Evolutionary conservation across 2,888 invertebrate species (phyloP), one percentile per base, ranked within the genome.

Genomic region (Thysanoteuthis rhombus): DNA sequence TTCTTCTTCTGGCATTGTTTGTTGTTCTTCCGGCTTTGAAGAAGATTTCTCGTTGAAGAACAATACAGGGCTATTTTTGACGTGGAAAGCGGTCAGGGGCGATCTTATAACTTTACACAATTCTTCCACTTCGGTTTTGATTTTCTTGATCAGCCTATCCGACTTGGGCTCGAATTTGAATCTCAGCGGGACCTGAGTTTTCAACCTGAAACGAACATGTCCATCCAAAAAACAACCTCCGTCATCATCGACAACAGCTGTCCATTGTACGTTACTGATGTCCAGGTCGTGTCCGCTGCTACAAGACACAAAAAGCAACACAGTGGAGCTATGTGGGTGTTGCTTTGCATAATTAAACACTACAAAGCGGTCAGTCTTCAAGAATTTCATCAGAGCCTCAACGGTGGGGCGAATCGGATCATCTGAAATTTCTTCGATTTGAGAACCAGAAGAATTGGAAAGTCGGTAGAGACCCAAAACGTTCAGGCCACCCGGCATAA

Each of bases 161-260:
- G 92, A 92, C 92, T 92, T 92, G 28, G 92, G 92, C 32, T 92
- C 92, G 92, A 38, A 92, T n/a, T 92, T 92, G 45, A 92, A 92
- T n/a, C 42, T 92, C 28, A 92, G 45, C 40, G 92, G 92, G 10
- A 92, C n/a, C 40, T 28, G 39, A 45, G 42, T 92, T 92, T 92
- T 92, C 28, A 92, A 45, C n/a, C 92, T 92, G 19, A 92, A 92
- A 28, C 92, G 92, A 92, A 92, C 42, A 40, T 92, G 92, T 92
- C 45, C 92, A 39, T 92, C 92, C 10, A 45, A 45, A n/a, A 92
- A 45, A 16, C n/a, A 45, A 0, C 40, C 39, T 36, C 75, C n/a
- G 36, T 75, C 75, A n/a, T 92, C 45, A 45, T 39, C 40, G 28
- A 45, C 92, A 92, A 92, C 92, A 92, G 92, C 92, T 92, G 92